Percentiles rank a stretch among this genome's conserved stretches.
These are phyloP conservation scores for Sebastiscus tertius DNA, from an alignment of 2,797 vertebrate species.

Conservation along the genomic window DNA sequence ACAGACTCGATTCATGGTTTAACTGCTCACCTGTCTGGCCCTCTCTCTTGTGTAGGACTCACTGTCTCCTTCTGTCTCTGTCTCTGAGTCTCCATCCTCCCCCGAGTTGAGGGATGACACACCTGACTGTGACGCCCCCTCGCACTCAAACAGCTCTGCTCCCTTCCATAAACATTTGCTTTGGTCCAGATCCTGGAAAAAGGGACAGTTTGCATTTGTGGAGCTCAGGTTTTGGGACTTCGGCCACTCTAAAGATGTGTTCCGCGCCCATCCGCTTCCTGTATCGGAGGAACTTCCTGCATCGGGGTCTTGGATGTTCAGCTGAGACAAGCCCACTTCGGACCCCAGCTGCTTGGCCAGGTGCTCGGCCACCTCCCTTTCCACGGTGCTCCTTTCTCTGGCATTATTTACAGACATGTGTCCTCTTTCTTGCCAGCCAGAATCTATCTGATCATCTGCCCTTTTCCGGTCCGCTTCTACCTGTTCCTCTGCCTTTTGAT, in stretches of 20 bases:
- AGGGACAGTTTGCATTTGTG: slow-evolving; percentile 82
- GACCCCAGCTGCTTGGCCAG: slow-evolving; percentile 83
- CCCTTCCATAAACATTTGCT: slow-evolving; percentile 56
- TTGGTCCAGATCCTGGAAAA: slow-evolving; percentile 83
- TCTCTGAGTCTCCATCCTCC: slow-evolving; percentile 89
- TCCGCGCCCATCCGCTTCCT: slow-evolving; percentile 41
- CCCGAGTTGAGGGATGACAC: slow-evolving; percentile 88
- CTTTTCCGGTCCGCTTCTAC: not conserved
- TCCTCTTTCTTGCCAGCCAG: not conserved
- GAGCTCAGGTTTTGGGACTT: slow-evolving; percentile 70
- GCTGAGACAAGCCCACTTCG: slow-evolving; percentile 66
- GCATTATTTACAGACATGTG: not conserved
- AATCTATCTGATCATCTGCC: not conserved
- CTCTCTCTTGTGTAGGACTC: slow-evolving; percentile 89
- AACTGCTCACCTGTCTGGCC: slow-evolving; percentile 88
- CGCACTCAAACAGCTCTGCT: slow-evolving; percentile 77
- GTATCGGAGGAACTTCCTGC: slow-evolving; percentile 72
- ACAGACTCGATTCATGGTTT: not conserved
- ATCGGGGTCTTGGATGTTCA: slow-evolving; percentile 66
- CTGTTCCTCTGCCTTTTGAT: slow-evolving; percentile 11
- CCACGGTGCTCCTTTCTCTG: slow-evolving; percentile 76
- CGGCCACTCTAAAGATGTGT: slow-evolving; percentile 45
- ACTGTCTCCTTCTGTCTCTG: slow-evolving; percentile 93
- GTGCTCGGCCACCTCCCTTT: slow-evolving; percentile 87
- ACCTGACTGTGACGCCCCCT: slow-evolving; percentile 78